Percentiles rank a stretch among this genome's conserved stretches.
Conservation (phyloP, 2,113 vertebrate species). For the Cynopterus brachyotis region DNA sequence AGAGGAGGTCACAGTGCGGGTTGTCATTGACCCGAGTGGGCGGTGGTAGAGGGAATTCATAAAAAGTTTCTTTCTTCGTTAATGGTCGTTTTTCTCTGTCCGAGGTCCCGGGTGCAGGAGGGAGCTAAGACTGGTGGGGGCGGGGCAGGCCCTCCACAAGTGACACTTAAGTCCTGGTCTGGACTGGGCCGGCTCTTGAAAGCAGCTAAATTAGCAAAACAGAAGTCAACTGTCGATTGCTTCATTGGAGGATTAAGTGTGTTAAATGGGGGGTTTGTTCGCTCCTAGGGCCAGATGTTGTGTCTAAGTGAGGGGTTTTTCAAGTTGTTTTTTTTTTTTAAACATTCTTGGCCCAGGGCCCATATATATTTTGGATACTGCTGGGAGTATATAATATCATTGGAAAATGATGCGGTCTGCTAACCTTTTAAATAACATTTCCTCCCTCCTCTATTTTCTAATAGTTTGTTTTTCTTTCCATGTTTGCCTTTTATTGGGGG, state of each 20-base stretch:
- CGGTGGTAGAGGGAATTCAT: conserved; percentile 61
- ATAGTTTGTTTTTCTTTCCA: conserved; percentile 99
- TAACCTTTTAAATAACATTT: conserved; percentile 99
- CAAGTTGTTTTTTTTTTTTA: conserved; percentile 86
- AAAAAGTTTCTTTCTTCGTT: conserved; percentile 70
- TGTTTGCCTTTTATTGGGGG: conserved; percentile 98
- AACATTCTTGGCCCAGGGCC: conserved; percentile 96
- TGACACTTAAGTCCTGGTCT: conserved; percentile 85
- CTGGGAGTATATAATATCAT: conserved; percentile 99
- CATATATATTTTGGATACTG: conserved; percentile 99
- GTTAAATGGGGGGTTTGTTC: conserved; percentile 99
- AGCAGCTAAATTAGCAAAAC: conserved; percentile 92
- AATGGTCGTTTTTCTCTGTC: background rate
- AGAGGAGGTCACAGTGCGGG: conserved; percentile 40
- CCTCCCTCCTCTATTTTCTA: conserved; percentile 98
- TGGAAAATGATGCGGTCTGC: conserved; percentile 99
- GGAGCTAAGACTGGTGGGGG: background rate
- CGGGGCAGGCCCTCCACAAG: conserved; percentile 77
- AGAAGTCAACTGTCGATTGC: conserved; percentile 94
- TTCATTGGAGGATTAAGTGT: conserved; percentile 95
- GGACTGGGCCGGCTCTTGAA: conserved; percentile 85
- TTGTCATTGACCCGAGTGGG: conserved; percentile 33
- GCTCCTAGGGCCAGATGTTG: conserved; percentile 98
- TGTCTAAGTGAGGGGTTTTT: conserved; percentile 89
- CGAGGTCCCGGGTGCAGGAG: background rate